Conservation (phyloP, 1,140 invertebrate genomes). For the Chymomyza costata region DNA sequence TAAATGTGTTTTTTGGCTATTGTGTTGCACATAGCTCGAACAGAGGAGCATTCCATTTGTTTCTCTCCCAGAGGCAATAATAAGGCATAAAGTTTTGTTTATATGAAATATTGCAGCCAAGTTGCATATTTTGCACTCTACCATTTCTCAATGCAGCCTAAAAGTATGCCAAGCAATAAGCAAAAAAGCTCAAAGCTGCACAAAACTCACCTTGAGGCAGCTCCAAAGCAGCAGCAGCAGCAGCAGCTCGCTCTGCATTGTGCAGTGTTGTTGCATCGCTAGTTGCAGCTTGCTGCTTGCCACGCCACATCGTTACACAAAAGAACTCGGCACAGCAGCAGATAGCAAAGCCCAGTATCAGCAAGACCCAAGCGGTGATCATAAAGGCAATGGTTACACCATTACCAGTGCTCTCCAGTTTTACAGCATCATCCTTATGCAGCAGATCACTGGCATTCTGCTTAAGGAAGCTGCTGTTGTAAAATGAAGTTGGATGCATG, state of each 20-base stretch:
- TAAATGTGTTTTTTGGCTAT: conserved; percentile 46
- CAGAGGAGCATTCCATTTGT: too few species aligned
- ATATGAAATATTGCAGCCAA: too few species aligned
- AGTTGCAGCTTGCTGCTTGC: conserved; percentile 37
- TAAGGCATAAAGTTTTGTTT: too few species aligned
- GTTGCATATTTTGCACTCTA: too few species aligned
- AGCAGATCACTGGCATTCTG: conserved; percentile 15
- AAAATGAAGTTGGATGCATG: conserved; percentile 10
- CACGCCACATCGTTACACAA: conserved; percentile 56
- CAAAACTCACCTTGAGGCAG: conserved; percentile 48
- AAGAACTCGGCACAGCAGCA: conserved; percentile 67
- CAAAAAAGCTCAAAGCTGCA: conserved; percentile 29
- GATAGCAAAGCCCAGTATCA: conserved; percentile 63
- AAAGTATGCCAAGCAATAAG: conserved; percentile 47
- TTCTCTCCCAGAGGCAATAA: too few species aligned
- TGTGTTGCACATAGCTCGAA: too few species aligned
- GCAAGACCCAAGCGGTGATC: conserved; percentile 58
- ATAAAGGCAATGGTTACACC: conserved; percentile 55
- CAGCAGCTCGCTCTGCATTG: conserved; percentile 6
- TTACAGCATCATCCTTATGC: conserved; percentile 15
- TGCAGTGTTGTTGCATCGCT: conserved; percentile 10
- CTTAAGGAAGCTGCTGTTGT: not conserved
- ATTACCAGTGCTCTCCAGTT: conserved; percentile 39
- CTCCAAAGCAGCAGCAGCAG: conserved; percentile 1
- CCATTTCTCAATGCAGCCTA: conserved; percentile 44